These are phyloP conservation scores for Liopterus haemorrhoidalis DNA, from an alignment of 2,888 invertebrate species.

Conservation along the genomic window DNA sequence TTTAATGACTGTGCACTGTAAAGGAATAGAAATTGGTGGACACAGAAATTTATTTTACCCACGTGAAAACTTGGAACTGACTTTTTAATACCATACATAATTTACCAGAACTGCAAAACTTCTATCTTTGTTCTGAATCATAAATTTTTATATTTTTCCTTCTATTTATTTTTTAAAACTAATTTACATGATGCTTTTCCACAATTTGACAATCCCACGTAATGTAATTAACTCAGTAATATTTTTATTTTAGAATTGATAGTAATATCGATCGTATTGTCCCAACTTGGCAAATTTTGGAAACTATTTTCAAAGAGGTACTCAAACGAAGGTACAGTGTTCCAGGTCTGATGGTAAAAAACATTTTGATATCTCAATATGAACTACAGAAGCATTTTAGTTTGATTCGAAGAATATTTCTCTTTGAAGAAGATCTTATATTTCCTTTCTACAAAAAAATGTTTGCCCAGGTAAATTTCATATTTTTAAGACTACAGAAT, in stretches of 20 bases:
- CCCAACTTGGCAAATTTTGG: slow-evolving; percentile 39
- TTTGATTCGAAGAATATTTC: slow-evolving; percentile 40
- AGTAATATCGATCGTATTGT: slow-evolving; percentile 37
- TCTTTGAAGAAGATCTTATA: slow-evolving; percentile 42
- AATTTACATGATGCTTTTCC: background rate
- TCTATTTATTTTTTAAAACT: background rate
- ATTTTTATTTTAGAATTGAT: slow-evolving; percentile 36
- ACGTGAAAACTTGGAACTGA: too few species aligned
- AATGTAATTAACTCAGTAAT: too few species aligned
- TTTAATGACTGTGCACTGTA: too few species aligned
- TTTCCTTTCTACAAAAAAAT: slow-evolving; percentile 41
- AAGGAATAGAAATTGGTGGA: too few species aligned
- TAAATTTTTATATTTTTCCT: background rate
- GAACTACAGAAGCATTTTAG: slow-evolving; percentile 40
- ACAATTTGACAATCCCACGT: too few species aligned
- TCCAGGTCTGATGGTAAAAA: slow-evolving; percentile 41
- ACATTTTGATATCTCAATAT: slow-evolving; percentile 39
- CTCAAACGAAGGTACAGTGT: slow-evolving; percentile 39
- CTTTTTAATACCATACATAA: too few species aligned
- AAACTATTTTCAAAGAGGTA: slow-evolving; percentile 35
- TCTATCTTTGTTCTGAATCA: slow-evolving; percentile 1
- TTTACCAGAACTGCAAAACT: slow-evolving; percentile 3
- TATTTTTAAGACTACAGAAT: slow-evolving; percentile 5
- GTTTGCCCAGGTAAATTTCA: slow-evolving; percentile 37
- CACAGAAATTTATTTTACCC: too few species aligned